phyloP scores from a whole-genome alignment of 2,797 vertebrate genomes.

The Lophotriccus pileatus region DNA sequence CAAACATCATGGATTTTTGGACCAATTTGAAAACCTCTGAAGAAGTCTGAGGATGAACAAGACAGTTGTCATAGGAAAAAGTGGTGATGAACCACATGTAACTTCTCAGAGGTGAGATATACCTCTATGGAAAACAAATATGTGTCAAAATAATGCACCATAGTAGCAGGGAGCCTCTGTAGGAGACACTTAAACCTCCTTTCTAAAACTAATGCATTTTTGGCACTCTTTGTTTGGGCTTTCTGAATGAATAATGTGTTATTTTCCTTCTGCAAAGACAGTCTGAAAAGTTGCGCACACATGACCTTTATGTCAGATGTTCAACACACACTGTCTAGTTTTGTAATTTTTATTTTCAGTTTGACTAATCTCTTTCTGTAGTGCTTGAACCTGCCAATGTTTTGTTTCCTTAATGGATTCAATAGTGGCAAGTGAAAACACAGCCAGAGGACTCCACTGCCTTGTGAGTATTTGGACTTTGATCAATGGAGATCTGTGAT shows the following conservation, averaged over 20 bases:
- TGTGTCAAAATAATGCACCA: background rate
- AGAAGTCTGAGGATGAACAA: background rate
- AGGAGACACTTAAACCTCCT: background rate
- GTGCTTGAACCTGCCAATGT: background rate
- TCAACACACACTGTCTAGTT: background rate
- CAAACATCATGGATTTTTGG: background rate
- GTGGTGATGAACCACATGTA: background rate
- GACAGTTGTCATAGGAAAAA: background rate
- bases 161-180: background rate
- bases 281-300: background rate
- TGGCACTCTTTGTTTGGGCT: background rate
- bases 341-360: background rate
- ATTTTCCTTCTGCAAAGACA: background rate
- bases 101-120: background rate
- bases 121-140: background rate
- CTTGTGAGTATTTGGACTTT: constrained; percentile 6
- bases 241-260: background rate
- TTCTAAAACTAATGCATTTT: background rate
- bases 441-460: background rate
- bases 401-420: constrained; percentile 22
- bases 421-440: background rate
- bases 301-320: background rate
- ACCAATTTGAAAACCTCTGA: background rate
- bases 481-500: background rate
- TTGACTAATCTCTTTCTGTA: constrained; percentile 3